These are phyloP conservation scores for Dryobates pubescens DNA, from an alignment of 2,797 vertebrate genomes.

Conservation along the genomic window DNA sequence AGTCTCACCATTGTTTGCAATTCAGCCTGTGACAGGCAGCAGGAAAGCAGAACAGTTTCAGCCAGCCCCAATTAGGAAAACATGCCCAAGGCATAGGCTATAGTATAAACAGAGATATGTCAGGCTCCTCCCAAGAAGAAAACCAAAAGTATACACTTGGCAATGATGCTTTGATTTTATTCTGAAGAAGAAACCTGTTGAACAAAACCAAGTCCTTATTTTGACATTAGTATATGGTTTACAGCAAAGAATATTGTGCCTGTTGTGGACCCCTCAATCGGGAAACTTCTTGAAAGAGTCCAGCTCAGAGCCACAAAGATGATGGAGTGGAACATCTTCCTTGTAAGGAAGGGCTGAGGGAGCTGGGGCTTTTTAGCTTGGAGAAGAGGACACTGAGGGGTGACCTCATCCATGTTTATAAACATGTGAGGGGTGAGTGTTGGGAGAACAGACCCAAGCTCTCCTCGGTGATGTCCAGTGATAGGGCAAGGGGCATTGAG, in stretches of 20 bases:
- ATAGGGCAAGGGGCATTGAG: too few relatives aligned
- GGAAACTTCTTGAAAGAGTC: too few relatives aligned
- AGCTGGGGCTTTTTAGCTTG: too few relatives aligned
- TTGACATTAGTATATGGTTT: not conserved
- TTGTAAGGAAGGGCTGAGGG: too few relatives aligned
- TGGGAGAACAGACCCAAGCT: too few relatives aligned
- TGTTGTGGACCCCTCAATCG: too few relatives aligned
- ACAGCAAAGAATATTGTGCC: not conserved
- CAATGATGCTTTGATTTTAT: not conserved
- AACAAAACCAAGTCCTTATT: not conserved
- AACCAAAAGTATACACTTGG: not conserved
- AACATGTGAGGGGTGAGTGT: too few relatives aligned
- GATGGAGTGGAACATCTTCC: too few relatives aligned
- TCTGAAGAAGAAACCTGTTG: not conserved
- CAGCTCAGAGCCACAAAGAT: too few relatives aligned
- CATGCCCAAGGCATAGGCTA: not conserved
- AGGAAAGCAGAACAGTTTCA: conserved; percentile 8
- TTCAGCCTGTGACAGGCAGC: not conserved
- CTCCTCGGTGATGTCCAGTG: too few relatives aligned
- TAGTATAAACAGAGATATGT: conserved; percentile 1
- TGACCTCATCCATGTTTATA: too few relatives aligned
- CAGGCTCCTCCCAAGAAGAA: conserved; percentile 10
- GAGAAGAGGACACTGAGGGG: too few relatives aligned
- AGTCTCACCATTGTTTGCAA: conserved; percentile 23
- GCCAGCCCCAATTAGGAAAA: conserved; percentile 37